Evolutionary conservation across 2,797 vertebrate genomes (phyloP).

Genomic region (Dermochelys coriacea): DNA sequence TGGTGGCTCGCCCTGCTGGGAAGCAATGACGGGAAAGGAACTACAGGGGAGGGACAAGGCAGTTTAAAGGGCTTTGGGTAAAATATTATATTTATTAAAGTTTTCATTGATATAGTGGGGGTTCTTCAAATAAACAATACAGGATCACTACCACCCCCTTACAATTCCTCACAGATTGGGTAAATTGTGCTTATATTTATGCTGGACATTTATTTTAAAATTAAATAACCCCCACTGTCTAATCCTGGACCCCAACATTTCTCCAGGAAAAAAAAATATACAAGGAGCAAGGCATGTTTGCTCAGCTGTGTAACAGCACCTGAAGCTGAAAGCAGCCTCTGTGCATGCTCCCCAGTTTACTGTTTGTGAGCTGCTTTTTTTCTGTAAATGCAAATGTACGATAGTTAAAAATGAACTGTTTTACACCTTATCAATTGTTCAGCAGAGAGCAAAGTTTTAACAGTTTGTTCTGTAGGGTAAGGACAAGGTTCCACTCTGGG

Average conservation of each 20-base stretch:
- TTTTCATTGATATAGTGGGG: neutral
- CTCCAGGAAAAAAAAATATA: neutral
- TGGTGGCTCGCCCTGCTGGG: neutral
- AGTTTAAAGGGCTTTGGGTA: neutral
- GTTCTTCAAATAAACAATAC: constrained; percentile 19
- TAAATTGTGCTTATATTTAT: neutral
- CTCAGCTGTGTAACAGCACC: constrained; percentile 10
- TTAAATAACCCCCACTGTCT: neutral
- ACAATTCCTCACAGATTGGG: neutral
- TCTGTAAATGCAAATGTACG: neutral
- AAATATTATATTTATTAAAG: neutral
- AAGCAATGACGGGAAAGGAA: neutral
- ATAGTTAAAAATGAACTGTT: neutral
- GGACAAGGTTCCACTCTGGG: neutral
- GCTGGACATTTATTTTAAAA: constrained; percentile 12
- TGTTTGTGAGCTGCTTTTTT: neutral
- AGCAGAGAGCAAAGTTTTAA: neutral
- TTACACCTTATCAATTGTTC: neutral
- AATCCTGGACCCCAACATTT: neutral
- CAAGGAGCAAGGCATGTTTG: neutral
- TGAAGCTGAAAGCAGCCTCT: neutral
- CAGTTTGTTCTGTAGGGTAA: neutral
- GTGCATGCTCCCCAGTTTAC: neutral
- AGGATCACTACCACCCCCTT: neutral
- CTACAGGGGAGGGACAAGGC: neutral